Conservation (phyloP, 2,797 vertebrate genomes). For the Cyprinella venusta region DNA sequence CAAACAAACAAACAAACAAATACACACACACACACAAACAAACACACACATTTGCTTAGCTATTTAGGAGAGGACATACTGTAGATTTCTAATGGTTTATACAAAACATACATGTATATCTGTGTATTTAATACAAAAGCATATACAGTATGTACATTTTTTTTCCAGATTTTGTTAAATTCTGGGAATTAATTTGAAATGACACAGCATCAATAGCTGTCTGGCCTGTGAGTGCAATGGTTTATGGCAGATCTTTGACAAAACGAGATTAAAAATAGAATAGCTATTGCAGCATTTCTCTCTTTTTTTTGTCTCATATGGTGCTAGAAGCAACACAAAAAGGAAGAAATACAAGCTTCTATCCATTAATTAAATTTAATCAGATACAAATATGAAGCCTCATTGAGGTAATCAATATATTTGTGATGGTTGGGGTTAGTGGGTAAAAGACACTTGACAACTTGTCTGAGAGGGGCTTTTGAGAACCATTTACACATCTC, state of each 20-base stretch:
- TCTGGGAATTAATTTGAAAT: no score
- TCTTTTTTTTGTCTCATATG: neutral
- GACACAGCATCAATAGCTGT: neutral
- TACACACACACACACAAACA: neutral
- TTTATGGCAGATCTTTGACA: neutral
- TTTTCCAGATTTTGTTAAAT: neutral
- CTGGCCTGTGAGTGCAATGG: neutral
- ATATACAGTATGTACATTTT: no score
- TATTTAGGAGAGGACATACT: neutral
- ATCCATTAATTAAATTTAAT: neutral
- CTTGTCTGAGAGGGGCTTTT: conserved; percentile 23
- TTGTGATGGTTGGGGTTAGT: neutral
- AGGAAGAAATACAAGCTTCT: neutral
- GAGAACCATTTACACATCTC: conserved; percentile 44
- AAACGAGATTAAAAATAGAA: neutral
- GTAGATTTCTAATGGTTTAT: neutral
- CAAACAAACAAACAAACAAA: conserved; percentile 3
- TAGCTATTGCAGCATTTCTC: neutral
- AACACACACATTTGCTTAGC: neutral
- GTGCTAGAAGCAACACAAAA: neutral
- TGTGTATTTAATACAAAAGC: neutral
- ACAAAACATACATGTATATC: neutral
- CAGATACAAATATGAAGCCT: conserved; percentile 5
- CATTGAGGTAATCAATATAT: conserved; percentile 4
- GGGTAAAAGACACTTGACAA: conserved; percentile 36